phyloP scores from a whole-genome alignment of 2,888 invertebrate species.

The Pomacea canaliculata region DNA sequence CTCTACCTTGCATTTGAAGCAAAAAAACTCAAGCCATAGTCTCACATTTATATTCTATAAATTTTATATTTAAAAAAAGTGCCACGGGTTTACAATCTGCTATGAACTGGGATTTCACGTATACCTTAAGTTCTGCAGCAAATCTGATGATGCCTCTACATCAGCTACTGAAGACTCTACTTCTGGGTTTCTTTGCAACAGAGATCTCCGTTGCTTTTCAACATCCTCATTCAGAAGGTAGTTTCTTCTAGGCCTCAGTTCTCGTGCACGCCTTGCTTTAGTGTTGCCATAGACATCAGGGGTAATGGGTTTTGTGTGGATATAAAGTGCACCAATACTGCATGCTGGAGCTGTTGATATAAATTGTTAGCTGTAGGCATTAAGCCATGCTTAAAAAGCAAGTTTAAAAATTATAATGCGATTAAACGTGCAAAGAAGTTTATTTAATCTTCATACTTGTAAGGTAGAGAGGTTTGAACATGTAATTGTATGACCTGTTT shows the following conservation, averaged over 20 bases:
- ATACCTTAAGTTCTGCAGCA: slow-evolving; percentile 38
- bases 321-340: not conserved
- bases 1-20: not conserved
- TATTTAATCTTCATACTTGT: too few species aligned
- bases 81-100: too few species aligned
- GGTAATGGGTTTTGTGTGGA: not conserved
- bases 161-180: not conserved
- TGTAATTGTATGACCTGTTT: too few species aligned
- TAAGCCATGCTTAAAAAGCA: too few species aligned
- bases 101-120: too few species aligned
- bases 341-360: not conserved
- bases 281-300: slow-evolving; percentile 4
- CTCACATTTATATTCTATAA: too few species aligned
- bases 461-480: too few species aligned
- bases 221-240: slow-evolving; percentile 27
- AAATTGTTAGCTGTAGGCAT: too few species aligned
- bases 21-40: not conserved
- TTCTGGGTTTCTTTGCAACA: slow-evolving; percentile 21
- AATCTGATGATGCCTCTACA: slow-evolving; percentile 10
- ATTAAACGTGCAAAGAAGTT: too few species aligned
- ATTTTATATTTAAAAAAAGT: too few species aligned
- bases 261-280: slow-evolving; percentile 14
- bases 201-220: slow-evolving; percentile 28
- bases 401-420: too few species aligned
- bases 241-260: slow-evolving; percentile 27